Base-by-base conservation (phyloP, 1,140 invertebrate genomes). In the Argopecten irradians region DNA sequence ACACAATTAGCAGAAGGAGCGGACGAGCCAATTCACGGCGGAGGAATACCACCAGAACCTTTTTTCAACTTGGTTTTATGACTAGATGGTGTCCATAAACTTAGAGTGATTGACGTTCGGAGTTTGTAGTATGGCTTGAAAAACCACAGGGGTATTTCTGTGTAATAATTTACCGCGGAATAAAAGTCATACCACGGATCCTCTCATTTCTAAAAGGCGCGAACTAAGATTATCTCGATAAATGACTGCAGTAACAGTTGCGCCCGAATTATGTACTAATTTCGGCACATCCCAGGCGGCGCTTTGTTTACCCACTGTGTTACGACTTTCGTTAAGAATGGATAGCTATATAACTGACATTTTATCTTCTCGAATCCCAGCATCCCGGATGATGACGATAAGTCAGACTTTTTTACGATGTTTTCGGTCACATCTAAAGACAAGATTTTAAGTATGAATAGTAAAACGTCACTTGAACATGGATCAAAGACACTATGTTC, bases 31-130 rank as follows among this genome's bases (percentile, higher is more conserved):
- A 36, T 84, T 84, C 36, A 39, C 34, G 28, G 8, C 34, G 36
- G 34, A 36, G 34, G 34, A 39, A 84, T 84, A 39, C 36, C 36
- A 36, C 36, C 36, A 36, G 34, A 39, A 84, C 36, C 83, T 36
- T 84, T 84, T 84, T 84, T 84, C 19, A 84, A 84, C 83, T 36
- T 84, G 36, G n/a, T 36, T 84, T 39, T 84, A 35, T 35, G 34
- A 84, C 83, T 39, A 84, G 34, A 84, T 84, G 83, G 11, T 36
- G 83, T 84, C 36, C 34, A 84, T 35, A 84, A 35, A 39, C 34
- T 84, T 35, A 33, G 83, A 84, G 55, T 71, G 55, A 71, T 71
- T 71, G 55, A 71, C 55, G 28, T 71, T n/a, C 28, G n/a, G 55
- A 71, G 55, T 71, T 71, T 71, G 55, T 71, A 71, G 55, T 71